These are phyloP conservation scores for Petrolisthes cinctipes DNA, from an alignment of 2,888 invertebrate species.

Conservation along the genomic window DNA sequence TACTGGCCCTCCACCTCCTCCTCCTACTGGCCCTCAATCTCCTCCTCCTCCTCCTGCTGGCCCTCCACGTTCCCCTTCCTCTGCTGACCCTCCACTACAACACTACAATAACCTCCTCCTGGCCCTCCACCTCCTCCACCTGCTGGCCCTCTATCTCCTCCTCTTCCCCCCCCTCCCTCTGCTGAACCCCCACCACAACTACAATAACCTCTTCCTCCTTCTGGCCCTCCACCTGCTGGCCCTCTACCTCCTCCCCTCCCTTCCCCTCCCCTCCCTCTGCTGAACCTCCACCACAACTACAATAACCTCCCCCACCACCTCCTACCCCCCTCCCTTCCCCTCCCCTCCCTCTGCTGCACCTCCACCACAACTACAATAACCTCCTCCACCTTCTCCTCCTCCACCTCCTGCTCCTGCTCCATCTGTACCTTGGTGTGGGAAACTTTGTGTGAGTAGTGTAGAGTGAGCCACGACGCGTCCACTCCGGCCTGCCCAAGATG, in stretches of 20 bases:
- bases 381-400: not conserved
- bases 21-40: not conserved
- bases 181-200: not conserved
- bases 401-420: not conserved
- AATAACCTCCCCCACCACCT: not conserved
- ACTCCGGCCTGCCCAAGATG: slow-evolving; percentile 19
- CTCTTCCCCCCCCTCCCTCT: not conserved
- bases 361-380: too few species aligned
- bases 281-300: not conserved
- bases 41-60: not conserved
- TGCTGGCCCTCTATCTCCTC: not conserved
- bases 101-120: not conserved
- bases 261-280: not conserved
- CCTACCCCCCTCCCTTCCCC: not conserved
- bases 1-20: not conserved
- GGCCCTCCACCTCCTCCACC: not conserved
- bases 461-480: slow-evolving; percentile 39
- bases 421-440: slow-evolving; percentile 20
- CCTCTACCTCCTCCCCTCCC: not conserved
- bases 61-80: not conserved
- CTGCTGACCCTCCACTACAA: not conserved
- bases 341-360: not conserved
- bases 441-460: not conserved
- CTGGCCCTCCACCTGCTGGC: not conserved
- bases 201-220: not conserved